phyloP scores from a whole-genome alignment of 2,888 invertebrate species.

The Nematopogon swammerdamellus region DNA sequence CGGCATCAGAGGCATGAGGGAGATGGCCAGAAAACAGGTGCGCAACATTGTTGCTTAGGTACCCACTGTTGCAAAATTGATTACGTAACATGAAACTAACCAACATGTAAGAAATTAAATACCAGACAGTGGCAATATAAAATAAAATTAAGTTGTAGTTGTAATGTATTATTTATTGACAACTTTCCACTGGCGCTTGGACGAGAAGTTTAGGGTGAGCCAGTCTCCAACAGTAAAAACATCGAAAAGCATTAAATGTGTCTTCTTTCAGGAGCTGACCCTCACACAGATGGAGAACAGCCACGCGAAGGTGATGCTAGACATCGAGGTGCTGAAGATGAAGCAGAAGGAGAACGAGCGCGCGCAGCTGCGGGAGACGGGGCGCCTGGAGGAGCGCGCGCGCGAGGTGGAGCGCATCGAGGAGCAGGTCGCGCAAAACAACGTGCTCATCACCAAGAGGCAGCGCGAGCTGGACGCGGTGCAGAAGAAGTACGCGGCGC shows the following conservation, averaged over 20 bases:
- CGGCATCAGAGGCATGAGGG: conserved; percentile 45
- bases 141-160: too few relatives aligned
- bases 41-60: too few relatives aligned
- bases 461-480: conserved; percentile 38
- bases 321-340: conserved; percentile 47
- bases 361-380: conserved; percentile 16
- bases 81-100: too few relatives aligned
- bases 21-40: conserved; percentile 49
- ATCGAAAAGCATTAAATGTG: too few relatives aligned
- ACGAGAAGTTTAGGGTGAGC: too few relatives aligned
- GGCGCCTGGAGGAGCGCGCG: conserved; percentile 24
- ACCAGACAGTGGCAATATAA: too few relatives aligned
- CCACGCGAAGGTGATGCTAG: conserved; percentile 53
- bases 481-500: conserved; percentile 26
- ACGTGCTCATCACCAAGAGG: conserved; percentile 27
- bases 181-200: too few relatives aligned
- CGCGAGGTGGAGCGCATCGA: conserved; percentile 30
- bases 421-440: conserved; percentile 29
- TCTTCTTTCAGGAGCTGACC: conserved; percentile 42
- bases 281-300: conserved; percentile 54
- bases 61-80: too few relatives aligned
- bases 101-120: too few relatives aligned
- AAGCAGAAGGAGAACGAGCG: conserved; percentile 21
- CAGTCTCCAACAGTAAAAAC: too few relatives aligned
- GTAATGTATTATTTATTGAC: too few relatives aligned